phyloP scores from a whole-genome alignment of 2,888 invertebrate genomes.

The Adela reaumurella region DNA sequence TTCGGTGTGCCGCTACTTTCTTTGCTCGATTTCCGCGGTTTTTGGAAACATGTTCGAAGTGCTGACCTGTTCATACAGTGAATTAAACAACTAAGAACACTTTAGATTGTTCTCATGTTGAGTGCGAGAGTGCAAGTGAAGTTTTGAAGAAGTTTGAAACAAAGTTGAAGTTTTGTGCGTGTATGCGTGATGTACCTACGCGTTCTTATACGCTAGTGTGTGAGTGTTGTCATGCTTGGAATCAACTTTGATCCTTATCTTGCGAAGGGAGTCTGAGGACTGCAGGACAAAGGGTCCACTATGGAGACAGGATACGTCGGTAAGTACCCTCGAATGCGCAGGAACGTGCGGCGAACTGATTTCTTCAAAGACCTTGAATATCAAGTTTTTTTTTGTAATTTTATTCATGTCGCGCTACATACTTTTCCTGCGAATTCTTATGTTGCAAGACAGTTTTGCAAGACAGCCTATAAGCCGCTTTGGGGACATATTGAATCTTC shows the following conservation, averaged over 20 bases:
- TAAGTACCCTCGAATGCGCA: too few species aligned
- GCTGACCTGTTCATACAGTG: not conserved
- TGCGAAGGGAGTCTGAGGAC: slow-evolving; percentile 18
- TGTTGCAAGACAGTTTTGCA: too few species aligned
- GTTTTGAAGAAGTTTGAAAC: slow-evolving; percentile 17
- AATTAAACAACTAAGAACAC: not conserved
- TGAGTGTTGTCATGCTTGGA: slow-evolving; percentile 40
- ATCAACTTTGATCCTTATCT: slow-evolving; percentile 29
- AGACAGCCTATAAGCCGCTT: too few species aligned
- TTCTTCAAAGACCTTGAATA: too few species aligned
- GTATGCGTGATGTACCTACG: slow-evolving; percentile 20
- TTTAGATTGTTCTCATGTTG: not conserved
- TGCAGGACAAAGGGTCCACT: slow-evolving; percentile 12
- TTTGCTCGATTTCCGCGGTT: not conserved
- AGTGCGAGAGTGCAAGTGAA: not conserved
- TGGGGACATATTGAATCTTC: too few species aligned
- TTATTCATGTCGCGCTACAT: too few species aligned
- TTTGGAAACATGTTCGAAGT: not conserved
- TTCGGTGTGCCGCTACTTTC: not conserved
- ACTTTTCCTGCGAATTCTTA: too few species aligned
- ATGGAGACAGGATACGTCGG: slow-evolving; percentile 42
- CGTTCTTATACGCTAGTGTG: slow-evolving; percentile 16
- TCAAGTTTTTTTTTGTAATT: too few species aligned
- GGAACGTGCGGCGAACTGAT: too few species aligned
- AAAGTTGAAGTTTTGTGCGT: slow-evolving; percentile 28